Evolutionary conservation across 2,113 vertebrate species (phyloP), one percentile per base, ranked within the genome.

Genomic region (Notarius lentiginosus): DNA sequence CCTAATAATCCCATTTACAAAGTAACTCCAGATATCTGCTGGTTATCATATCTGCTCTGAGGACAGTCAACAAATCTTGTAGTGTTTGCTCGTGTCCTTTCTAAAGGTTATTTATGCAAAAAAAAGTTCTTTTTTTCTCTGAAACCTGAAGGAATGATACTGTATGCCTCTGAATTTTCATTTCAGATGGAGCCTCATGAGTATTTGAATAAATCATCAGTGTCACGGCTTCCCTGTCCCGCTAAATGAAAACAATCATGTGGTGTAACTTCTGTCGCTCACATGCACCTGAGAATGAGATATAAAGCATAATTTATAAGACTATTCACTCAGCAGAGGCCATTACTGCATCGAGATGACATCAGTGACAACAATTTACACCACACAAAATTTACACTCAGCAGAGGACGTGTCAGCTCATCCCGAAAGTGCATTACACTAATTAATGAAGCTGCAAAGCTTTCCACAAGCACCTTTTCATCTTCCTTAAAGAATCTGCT

Each of bases 301-400:
- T 91, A 92, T 72, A 65, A 91, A 87, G 92, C 90, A 89, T 93
- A 91, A 93, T 90, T 87, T 90, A 90, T 41, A 87, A 84, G 89
- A 89, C 27, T 22, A 79, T 60, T 10, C 91, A 87, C 61, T 91
- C 89, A 89, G 88, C 85, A 22, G 0, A 88, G 86, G 77, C 90
- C 89, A 91, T 92, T 89, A 92, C 82, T 89, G 89, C 84, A 77
- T 77, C 8, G 58, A 68, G 76, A n/a, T 68, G 80, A 84, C 85
- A 66, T 80, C 60, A 47, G 24, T 90, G 87, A 73, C 76, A 87
- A 87, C 88, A 60, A 83, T 79, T 58, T 60, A 66, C n/a, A 83
- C 68, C 72, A 20, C 20, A 82, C 79, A 88, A 89, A 65, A 82
- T 79, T 55, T 56, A 63, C n/a, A 81, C 79, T 60, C 5, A 41